Evolutionary conservation across 1,140 invertebrate genomes (phyloP).

Genomic region (Drosophila chauvacae): DNA sequence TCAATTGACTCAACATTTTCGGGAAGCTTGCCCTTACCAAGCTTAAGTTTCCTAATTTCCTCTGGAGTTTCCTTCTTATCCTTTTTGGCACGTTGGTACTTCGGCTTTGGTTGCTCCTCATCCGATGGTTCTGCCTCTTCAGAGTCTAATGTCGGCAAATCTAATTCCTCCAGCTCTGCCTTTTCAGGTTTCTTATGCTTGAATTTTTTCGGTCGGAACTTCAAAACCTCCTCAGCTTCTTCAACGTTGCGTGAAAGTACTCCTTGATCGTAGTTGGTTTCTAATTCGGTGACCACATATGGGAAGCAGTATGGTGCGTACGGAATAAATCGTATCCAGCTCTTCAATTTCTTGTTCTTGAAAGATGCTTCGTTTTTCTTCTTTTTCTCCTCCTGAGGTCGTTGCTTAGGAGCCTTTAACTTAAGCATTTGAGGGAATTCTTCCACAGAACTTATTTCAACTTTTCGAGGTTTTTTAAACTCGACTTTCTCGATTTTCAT

Average conservation of each 20-base stretch:
- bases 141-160: constrained; percentile 57
- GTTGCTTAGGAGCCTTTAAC: constrained; percentile 82
- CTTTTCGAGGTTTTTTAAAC: constrained; percentile 61
- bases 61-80: constrained; percentile 31
- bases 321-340: constrained; percentile 76
- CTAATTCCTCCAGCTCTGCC: constrained; percentile 60
- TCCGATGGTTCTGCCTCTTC: constrained; percentile 25
- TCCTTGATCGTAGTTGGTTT: constrained; percentile 58
- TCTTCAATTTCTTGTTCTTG: constrained; percentile 77
- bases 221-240: constrained; percentile 69
- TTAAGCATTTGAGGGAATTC: constrained; percentile 80
- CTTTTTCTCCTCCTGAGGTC: constrained; percentile 83
- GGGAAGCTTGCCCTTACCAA: constrained; percentile 73
- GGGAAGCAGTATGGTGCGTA: constrained; percentile 73
- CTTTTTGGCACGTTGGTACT: constrained; percentile 73
- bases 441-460: constrained; percentile 76
- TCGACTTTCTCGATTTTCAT: constrained; percentile 78
- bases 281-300: constrained; percentile 61
- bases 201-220: constrained; percentile 70
- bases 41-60: constrained; percentile 63
- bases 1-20: constrained; percentile 81
- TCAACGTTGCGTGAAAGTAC: constrained; percentile 80
- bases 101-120: constrained; percentile 48
- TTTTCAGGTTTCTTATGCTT: constrained; percentile 57
- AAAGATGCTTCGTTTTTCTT: constrained; percentile 79